These are phyloP conservation scores for Dioctria linearis DNA, from an alignment of 2,888 invertebrate species.

Conservation along the genomic window DNA sequence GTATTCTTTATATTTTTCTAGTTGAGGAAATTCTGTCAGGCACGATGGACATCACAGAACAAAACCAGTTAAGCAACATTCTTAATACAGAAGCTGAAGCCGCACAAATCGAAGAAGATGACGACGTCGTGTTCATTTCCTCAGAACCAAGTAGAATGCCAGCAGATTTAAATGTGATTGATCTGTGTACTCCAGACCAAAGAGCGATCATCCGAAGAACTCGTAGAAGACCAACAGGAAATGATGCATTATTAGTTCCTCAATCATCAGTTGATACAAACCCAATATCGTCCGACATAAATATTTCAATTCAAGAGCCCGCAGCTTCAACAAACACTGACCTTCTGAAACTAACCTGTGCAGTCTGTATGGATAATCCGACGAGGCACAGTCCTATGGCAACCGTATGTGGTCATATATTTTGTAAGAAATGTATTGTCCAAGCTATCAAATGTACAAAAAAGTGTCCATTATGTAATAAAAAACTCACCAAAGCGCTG, in stretches of 20 bases:
- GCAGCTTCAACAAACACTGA: neutral
- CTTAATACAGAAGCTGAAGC: no score
- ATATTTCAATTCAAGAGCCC: neutral
- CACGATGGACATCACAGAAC: no score
- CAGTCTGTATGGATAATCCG: conserved; percentile 59
- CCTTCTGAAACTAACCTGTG: conserved; percentile 45
- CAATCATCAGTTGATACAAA: neutral
- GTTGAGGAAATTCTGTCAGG: no score
- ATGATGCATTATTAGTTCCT: neutral
- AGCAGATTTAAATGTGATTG: conserved; percentile 41
- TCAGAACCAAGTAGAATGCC: conserved; percentile 56
- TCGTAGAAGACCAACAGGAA: neutral
- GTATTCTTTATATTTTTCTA: no score
- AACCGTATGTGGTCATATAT: conserved; percentile 61
- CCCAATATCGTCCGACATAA: neutral
- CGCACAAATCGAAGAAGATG: conserved; percentile 43
- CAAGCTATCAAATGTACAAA: conserved; percentile 52
- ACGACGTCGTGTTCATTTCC: conserved; percentile 59
- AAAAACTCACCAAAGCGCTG: neutral
- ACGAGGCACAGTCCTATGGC: conserved; percentile 52
- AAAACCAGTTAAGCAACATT: no score
- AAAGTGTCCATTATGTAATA: conserved; percentile 60
- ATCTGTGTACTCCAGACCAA: conserved; percentile 55
- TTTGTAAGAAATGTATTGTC: conserved; percentile 59
- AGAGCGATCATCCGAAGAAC: neutral